Base-by-base conservation (phyloP, 2,113 vertebrate genomes). In the Trogon melanurus region DNA sequence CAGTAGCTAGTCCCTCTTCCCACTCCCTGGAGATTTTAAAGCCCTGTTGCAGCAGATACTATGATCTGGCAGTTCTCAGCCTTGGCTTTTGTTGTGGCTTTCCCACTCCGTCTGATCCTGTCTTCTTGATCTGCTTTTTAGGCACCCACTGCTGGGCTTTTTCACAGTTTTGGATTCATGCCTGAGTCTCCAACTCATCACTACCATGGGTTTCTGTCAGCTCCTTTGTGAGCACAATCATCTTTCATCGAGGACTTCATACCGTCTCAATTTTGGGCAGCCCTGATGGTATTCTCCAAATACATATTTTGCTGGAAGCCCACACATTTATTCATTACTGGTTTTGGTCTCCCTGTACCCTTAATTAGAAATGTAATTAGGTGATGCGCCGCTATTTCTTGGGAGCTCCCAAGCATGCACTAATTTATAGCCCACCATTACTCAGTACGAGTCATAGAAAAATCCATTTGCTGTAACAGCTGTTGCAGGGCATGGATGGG, bases 341-440 rank as follows among this genome's bases (percentile, higher is more conserved):
- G 1, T 79, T 89, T 85, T 66, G 66, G 75, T 92, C 69, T 93
- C 86, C 61, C 76, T 79, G 69, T 85, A 92, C 94, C 58, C 91
- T 92, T 95, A 97, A 97, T 95, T 94, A 95, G 91, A 95, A 95
- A 82, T 64, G 78, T 85, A 92, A 97, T 95, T 95, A 95, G 91
- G 82, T 66, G 81, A 91, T 88, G 91, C 9, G 78, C 71, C 8
- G 16, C 93, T 85, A 54, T 82, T 95, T 66, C 95, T 94, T 89
- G 74, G 91, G 91, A 94, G 87, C 89, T 97, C 78, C 89, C 87
- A 94, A 94, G 87, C 91, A 93, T 83, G 85, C 67, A 66, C 82
- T 94, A 93, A 94, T 95, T 93, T 94, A 95, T 86, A 95, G 70
- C 70, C 89, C 74, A 54, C 78, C 91, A 94, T 91, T 93, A 95